Evolutionary conservation across 2,797 vertebrate species (phyloP).

Genomic region (Enteromius mattozi): DNA sequence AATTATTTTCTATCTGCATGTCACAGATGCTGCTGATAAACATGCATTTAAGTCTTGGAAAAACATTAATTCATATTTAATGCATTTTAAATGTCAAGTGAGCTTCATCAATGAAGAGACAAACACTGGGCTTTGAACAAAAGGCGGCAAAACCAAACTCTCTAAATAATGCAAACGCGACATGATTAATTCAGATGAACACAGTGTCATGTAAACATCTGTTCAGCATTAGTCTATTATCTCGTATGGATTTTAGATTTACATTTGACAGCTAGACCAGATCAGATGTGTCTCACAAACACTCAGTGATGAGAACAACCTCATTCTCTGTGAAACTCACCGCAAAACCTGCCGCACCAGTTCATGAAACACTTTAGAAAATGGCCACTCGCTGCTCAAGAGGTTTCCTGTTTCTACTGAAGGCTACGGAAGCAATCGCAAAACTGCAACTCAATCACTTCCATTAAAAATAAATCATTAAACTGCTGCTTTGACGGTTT

Average conservation of each 20-base stretch:
- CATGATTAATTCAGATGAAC: not conserved
- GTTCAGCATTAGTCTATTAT: not conserved
- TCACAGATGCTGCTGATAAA: not conserved
- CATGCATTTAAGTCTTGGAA: not conserved
- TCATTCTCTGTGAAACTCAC: conserved; percentile 56
- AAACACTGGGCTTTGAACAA: not conserved
- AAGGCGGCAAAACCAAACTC: not conserved
- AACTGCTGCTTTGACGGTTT: not conserved
- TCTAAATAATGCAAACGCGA: not conserved
- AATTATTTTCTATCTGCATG: too few relatives aligned
- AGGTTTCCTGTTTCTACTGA: conserved; percentile 55
- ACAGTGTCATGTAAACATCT: not conserved
- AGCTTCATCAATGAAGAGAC: not conserved
- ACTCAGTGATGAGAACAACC: not conserved
- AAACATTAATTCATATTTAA: not conserved
- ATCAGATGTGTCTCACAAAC: not conserved
- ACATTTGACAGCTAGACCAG: not conserved
- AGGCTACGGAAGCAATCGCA: not conserved
- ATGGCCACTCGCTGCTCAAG: not conserved
- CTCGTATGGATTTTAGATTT: not conserved
- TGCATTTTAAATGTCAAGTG: too few relatives aligned
- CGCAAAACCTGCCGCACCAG: conserved; percentile 74
- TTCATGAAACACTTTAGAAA: conserved; percentile 45
- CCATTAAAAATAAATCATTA: not conserved
- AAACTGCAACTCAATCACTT: conserved; percentile 33